These are phyloP conservation scores for Datnioides undecimradiatus DNA, from an alignment of 2,113 vertebrate species.

Conservation along the genomic window DNA sequence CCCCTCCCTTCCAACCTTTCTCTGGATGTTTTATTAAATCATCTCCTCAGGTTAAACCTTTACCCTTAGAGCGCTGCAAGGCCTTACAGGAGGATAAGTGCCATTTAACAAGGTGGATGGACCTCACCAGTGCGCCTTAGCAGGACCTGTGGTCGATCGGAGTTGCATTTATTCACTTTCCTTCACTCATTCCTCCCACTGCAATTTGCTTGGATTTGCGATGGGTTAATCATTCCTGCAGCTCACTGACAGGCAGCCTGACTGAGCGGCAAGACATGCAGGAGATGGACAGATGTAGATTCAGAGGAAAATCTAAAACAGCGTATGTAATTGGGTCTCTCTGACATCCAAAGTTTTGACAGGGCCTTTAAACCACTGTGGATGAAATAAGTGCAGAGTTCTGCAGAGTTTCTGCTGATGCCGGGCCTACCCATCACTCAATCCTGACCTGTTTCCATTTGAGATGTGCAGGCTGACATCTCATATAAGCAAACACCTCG, in stretches of 20 bases:
- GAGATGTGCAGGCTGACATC: slow-evolving; percentile 35
- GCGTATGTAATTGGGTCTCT: slow-evolving; percentile 10
- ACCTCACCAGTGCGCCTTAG: slow-evolving; percentile 9
- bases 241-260: slow-evolving; percentile 1
- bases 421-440: slow-evolving; percentile 28
- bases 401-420: slow-evolving; percentile 38
- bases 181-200: not conserved
- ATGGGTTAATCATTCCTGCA: slow-evolving; percentile 32
- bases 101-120: slow-evolving; percentile 37
- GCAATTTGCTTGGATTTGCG: not conserved
- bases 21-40: slow-evolving; percentile 36
- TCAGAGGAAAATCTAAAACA: not conserved
- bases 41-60: slow-evolving; percentile 25
- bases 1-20: not conserved
- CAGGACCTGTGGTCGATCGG: not conserved
- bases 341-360: slow-evolving; percentile 37
- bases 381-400: slow-evolving; percentile 36
- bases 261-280: not conserved
- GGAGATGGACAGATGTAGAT: slow-evolving; percentile 8
- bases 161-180: slow-evolving; percentile 8
- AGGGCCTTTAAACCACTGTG: slow-evolving; percentile 13
- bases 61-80: slow-evolving; percentile 21
- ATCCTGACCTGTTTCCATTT: slow-evolving; percentile 9
- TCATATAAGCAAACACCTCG: slow-evolving; percentile 20
- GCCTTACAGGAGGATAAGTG: slow-evolving; percentile 28